These are phyloP conservation scores for Moxostoma hubbsi DNA, from an alignment of 2,797 vertebrate species.

Conservation along the genomic window DNA sequence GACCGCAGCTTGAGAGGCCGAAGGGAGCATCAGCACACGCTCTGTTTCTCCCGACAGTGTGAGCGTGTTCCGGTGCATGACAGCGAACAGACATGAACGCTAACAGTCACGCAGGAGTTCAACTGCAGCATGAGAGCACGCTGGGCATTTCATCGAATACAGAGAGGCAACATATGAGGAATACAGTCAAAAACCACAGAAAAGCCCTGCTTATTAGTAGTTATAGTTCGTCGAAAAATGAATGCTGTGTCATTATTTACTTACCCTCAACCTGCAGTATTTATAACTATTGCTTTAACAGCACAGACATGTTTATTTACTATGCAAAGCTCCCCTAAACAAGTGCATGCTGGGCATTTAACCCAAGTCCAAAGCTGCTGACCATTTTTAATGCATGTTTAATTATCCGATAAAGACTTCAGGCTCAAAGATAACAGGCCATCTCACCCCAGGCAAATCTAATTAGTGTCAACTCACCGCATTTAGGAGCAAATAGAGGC, in stretches of 20 bases:
- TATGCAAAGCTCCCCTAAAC: constrained; percentile 4
- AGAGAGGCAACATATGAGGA: not conserved
- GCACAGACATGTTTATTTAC: constrained; percentile 1
- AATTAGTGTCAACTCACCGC: not conserved
- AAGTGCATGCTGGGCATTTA: constrained; percentile 31
- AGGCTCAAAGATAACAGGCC: constrained; percentile 9
- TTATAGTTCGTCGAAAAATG: no score
- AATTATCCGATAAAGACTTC: constrained; percentile 18
- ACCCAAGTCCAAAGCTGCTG: constrained; percentile 28
- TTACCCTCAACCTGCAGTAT: no score
- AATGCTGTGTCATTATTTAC: no score
- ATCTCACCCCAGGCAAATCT: constrained; percentile 15
- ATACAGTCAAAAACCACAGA: not conserved
- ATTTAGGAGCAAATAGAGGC: constrained; percentile 7
- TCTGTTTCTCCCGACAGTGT: constrained; percentile 59
- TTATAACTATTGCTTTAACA: not conserved
- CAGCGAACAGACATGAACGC: not conserved
- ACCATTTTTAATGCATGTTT: constrained; percentile 19
- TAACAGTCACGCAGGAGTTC: not conserved
- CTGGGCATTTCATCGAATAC: not conserved
- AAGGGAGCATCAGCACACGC: constrained; percentile 63
- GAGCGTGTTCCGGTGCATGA: not conserved
- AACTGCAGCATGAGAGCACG: not conserved
- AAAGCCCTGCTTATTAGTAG: not conserved
- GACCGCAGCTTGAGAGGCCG: constrained; percentile 40